These are phyloP conservation scores for Pachliopta kotzebuea DNA, from an alignment of 2,888 invertebrate genomes.

Conservation along the genomic window DNA sequence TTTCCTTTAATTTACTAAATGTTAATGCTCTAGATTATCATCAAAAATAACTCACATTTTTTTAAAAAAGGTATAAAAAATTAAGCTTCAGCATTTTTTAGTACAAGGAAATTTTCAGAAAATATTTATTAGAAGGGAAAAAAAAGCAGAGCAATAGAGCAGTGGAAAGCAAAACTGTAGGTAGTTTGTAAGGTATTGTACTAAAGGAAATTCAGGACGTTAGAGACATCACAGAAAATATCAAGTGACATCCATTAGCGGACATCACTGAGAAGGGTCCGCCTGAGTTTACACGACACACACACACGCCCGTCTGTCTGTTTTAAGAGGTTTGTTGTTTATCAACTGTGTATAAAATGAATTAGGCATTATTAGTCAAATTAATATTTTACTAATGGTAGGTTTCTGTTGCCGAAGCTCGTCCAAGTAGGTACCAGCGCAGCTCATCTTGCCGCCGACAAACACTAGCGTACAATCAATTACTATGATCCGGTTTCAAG, in stretches of 20 bases:
- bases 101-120: not conserved
- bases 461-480: too few relatives aligned
- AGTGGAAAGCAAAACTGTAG: conserved; percentile 22
- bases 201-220: conserved; percentile 33
- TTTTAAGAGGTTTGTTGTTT: conserved; percentile 24
- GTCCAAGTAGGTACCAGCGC: too few relatives aligned
- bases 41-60: not conserved
- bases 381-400: too few relatives aligned
- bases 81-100: not conserved
- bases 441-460: too few relatives aligned
- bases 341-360: conserved; percentile 15
- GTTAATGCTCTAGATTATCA: not conserved
- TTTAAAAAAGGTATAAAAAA: not conserved
- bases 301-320: conserved; percentile 3
- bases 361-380: conserved; percentile 4
- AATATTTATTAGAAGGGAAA: not conserved
- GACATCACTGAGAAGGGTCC: conserved; percentile 39
- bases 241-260: conserved; percentile 55
- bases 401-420: too few relatives aligned
- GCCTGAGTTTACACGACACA: conserved; percentile 29
- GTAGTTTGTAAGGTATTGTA: too few relatives aligned
- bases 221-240: conserved; percentile 43
- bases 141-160: not conserved
- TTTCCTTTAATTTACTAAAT: not conserved
- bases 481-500: too few relatives aligned